Base-by-base conservation (phyloP, 1,140 invertebrate species). In the Drosophila baimaii region DNA sequence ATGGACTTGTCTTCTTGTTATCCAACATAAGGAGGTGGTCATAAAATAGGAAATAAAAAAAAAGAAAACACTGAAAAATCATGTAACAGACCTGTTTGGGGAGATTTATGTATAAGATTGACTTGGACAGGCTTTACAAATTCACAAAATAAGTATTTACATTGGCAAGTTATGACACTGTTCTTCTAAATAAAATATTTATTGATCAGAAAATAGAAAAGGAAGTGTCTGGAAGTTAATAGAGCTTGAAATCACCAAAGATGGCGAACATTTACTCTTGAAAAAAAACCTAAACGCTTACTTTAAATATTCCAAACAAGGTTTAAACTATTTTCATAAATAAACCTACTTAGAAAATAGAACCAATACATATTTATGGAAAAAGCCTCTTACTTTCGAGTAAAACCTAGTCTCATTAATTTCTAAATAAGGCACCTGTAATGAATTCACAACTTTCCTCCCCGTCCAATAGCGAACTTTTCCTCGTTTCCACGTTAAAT, bases 391-490 rank as follows among this genome's bases (percentile, higher is more conserved):
- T 51, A 15, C 17, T 15, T 52, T 52, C n/a, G 2, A 0, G 7
- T 7, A 33, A 21, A 21, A 15, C 21, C 0, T 15, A 15, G 0
- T 23, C 51, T 54, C 51, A 54, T 35, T 54, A 35, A 35, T 54
- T 54, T 35, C 13, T 35, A 35, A 54, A 54, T 33, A 52, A 51
- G 12, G 27, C 29, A 21, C 51, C 51, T 35, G 31, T 54, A n/a
- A 35, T 6, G 31, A 57, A 56, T 57, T 57, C n/a, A n/a, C 6
- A 62, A 27, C 10, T 41, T 49, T 9, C n/a, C n/a, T 35, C 15
- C 19, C 25, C 9, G 19, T 15, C 12, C 21, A 17, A 27, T n/a
- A 17, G 25, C 10, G 6, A 19, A 39, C 43, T 23, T 47, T 49
- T 13, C 21, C 51, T 6, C 27, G 6, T 43, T 31, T 5, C 31